A percentile compares a stretch with the other conserved stretches of the same genome.
phyloP scores from a whole-genome alignment of 2,113 vertebrate species.

The Pomatostomus ruficeps region DNA sequence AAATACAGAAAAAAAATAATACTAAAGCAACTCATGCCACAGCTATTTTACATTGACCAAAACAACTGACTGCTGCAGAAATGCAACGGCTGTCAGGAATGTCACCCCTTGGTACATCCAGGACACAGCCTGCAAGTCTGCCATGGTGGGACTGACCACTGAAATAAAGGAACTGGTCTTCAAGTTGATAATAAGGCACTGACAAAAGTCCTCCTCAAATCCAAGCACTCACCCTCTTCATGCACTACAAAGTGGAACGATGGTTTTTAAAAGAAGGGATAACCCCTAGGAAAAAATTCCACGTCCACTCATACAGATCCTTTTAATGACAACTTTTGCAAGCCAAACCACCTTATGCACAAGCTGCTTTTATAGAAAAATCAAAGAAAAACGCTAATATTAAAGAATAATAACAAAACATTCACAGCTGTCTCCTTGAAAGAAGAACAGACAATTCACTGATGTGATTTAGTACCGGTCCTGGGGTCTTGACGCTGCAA shows the following conservation, averaged over 20 bases:
- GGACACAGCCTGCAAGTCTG: background rate
- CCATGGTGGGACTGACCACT: background rate
- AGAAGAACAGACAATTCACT: background rate
- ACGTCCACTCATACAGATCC: background rate
- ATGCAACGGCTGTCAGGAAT: background rate
- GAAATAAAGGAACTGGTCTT: constrained; percentile 44
- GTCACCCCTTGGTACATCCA: background rate
- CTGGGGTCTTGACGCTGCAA: background rate
- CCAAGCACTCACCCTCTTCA: background rate
- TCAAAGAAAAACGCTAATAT: background rate
- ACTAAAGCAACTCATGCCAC: background rate
- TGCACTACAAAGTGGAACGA: background rate
- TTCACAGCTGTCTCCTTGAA: background rate
- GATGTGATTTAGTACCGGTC: background rate
- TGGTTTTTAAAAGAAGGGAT: background rate
- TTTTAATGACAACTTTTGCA: background rate
- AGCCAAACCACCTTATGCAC: background rate
- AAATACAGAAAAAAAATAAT: background rate
- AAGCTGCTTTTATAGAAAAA: constrained; percentile 31
- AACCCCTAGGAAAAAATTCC: background rate
- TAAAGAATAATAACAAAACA: background rate
- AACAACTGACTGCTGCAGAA: background rate
- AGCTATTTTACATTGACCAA: background rate
- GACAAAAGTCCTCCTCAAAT: constrained; percentile 30
- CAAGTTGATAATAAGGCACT: constrained; percentile 67